Evolutionary conservation across 2,888 invertebrate genomes (phyloP).

Genomic region (Mythimna albipuncta): DNA sequence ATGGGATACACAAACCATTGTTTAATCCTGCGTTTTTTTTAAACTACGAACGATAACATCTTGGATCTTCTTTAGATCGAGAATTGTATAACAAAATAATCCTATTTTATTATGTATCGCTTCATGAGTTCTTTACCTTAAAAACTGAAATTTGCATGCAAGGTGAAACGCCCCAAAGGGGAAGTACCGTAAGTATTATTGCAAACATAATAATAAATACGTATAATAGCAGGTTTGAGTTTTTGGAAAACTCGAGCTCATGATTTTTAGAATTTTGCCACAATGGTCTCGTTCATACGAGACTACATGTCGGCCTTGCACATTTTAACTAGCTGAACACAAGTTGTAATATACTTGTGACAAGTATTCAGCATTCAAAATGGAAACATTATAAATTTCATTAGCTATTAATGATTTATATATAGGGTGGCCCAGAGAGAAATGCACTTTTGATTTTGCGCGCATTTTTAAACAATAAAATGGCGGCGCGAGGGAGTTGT

Average conservation of each 20-base stretch:
- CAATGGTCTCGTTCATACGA: neutral
- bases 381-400: neutral
- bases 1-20: neutral
- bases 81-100: neutral
- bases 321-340: neutral
- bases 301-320: neutral
- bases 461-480: too few relatives aligned
- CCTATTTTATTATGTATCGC: neutral
- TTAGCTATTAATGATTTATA: neutral
- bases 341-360: neutral
- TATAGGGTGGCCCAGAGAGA: neutral
- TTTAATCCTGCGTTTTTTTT: too few relatives aligned
- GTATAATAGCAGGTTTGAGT: neutral
- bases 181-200: neutral
- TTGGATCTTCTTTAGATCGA: neutral
- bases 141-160: neutral
- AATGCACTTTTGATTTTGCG: too few relatives aligned
- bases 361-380: slow-evolving; percentile 7
- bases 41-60: too few relatives aligned
- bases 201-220: neutral
- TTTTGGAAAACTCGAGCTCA: neutral
- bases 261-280: neutral
- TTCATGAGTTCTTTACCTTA: slow-evolving; percentile 5
- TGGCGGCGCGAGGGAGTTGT: too few relatives aligned
- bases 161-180: neutral